These are phyloP conservation scores for Masnerella sp. DNA, from an alignment of 2,888 invertebrate genomes.

Conservation along the genomic window DNA sequence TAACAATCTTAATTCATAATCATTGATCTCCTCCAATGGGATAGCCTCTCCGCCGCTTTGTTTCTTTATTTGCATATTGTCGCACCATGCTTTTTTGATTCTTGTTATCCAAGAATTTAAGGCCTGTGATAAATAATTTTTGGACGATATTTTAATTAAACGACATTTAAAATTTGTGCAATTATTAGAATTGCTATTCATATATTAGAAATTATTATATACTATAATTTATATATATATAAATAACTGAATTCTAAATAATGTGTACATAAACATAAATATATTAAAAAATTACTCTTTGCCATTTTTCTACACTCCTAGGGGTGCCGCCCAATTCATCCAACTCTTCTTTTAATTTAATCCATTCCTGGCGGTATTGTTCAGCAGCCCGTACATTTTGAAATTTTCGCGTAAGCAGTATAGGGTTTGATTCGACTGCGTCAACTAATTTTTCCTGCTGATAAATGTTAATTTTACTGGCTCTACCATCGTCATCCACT, in stretches of 20 bases:
- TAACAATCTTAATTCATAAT: not conserved
- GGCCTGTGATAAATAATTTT: not conserved
- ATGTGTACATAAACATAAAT: no score
- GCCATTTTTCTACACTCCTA: not conserved
- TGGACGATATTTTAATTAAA: no score
- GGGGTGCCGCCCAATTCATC: not conserved
- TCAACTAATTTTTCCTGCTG: not conserved
- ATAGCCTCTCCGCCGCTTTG: not conserved
- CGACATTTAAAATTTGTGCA: no score
- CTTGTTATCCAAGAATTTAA: not conserved
- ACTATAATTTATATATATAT: no score
- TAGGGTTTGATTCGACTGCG: not conserved
- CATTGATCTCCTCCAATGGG: not conserved
- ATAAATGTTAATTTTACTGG: not conserved
- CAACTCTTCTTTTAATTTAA: not conserved
- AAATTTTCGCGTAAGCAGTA: slow-evolving; percentile 1
- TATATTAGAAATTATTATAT: no score
- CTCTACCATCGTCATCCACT: slow-evolving; percentile 1
- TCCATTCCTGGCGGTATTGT: not conserved
- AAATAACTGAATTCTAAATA: no score
- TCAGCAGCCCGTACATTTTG: not conserved
- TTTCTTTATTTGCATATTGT: not conserved
- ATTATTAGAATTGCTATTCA: no score
- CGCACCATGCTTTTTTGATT: not conserved
- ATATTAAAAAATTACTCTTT: slow-evolving; percentile 1